Evolutionary conservation across 1,140 invertebrate species (phyloP).

Genomic region (Cherax quadricarinatus): DNA sequence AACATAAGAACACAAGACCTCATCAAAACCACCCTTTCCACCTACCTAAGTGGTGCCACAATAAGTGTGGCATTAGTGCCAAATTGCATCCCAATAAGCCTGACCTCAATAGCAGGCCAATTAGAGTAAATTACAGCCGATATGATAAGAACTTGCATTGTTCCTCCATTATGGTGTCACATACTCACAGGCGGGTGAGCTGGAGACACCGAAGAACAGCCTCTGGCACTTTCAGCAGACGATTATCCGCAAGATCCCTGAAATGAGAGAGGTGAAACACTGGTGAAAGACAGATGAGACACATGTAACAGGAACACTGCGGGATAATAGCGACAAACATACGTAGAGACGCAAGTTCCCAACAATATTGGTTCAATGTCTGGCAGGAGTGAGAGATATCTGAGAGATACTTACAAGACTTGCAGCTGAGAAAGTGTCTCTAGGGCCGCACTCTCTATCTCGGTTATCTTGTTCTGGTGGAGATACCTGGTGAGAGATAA

Average conservation of each 20-base stretch:
- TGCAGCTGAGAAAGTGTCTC: conserved; percentile 5
- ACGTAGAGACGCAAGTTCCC: not conserved
- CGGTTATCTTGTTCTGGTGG: conserved; percentile 41
- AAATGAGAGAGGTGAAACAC: not conserved
- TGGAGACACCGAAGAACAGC: conserved; percentile 45
- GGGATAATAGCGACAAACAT: not conserved
- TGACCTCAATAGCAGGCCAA: no score
- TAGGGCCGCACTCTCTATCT: conserved; percentile 1
- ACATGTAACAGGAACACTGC: not conserved
- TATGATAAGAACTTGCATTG: no score
- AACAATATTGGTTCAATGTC: not conserved
- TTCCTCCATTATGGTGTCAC: no score
- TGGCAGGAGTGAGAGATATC: not conserved
- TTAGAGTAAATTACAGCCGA: no score
- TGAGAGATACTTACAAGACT: conserved; percentile 40
- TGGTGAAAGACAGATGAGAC: not conserved
- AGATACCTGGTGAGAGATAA: conserved; percentile 19
- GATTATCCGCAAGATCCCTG: conserved; percentile 66
- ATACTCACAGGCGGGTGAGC: conserved; percentile 60
- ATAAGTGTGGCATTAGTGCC: no score
- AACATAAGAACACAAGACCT: no score
- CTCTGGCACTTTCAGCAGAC: conserved; percentile 11
- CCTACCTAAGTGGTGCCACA: no score
- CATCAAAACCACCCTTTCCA: no score
- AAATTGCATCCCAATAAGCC: no score